These are phyloP conservation scores for Dendrolimus houi DNA, from an alignment of 2,888 invertebrate species.

Conservation along the genomic window DNA sequence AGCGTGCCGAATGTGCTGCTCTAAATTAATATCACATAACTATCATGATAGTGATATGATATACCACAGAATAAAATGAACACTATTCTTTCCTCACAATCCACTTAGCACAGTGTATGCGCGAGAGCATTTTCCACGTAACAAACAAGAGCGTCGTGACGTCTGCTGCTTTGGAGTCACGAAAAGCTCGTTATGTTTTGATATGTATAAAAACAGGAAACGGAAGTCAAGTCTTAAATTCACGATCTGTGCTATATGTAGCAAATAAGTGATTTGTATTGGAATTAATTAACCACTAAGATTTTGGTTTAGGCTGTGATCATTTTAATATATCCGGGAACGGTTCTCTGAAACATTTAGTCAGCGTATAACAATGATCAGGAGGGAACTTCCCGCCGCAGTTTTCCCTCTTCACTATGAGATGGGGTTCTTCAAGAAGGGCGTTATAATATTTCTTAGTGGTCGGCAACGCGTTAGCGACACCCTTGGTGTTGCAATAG, in stretches of 20 bases:
- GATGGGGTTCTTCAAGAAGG: too few relatives aligned
- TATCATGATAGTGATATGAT: not conserved
- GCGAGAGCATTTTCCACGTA: not conserved
- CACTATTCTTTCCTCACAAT: not conserved
- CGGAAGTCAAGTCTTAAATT: not conserved
- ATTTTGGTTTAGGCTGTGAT: too few relatives aligned
- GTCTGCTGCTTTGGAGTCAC: not conserved
- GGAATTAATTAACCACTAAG: too few relatives aligned
- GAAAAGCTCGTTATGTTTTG: not conserved
- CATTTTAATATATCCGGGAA: too few relatives aligned
- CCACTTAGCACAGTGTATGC: not conserved
- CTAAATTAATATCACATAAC: not conserved
- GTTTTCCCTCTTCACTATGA: too few relatives aligned
- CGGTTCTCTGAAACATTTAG: too few relatives aligned
- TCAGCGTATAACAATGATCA: too few relatives aligned
- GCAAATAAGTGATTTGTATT: too few relatives aligned
- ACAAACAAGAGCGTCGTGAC: not conserved
- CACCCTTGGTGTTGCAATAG: too few relatives aligned
- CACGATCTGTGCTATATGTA: not conserved
- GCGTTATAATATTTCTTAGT: too few relatives aligned
- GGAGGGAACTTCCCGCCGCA: too few relatives aligned
- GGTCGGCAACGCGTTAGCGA: too few relatives aligned
- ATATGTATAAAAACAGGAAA: not conserved
- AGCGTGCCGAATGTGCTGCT: not conserved
- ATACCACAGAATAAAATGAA: not conserved